Evolutionary conservation across 92 coral and sea anemone species (phyloP).

Genomic region (Zoanthus sociatus): DNA sequence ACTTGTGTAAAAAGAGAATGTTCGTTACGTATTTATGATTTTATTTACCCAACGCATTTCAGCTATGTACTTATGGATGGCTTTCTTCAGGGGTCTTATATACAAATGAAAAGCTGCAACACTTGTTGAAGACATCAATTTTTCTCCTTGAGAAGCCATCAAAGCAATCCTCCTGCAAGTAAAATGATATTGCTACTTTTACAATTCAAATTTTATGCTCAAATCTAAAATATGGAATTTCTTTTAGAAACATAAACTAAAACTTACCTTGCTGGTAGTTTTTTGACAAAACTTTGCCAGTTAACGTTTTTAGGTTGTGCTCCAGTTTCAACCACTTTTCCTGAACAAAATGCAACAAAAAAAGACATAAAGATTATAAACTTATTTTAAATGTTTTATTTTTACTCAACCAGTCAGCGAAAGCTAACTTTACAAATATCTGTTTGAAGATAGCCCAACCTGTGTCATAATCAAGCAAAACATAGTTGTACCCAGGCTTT

Average conservation of each 20-base stretch:
- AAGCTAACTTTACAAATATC: no score
- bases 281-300: constrained; percentile 18
- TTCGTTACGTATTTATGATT: no score
- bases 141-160: constrained; percentile 29
- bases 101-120: no score
- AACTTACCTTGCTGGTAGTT: constrained; percentile 4
- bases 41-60: no score
- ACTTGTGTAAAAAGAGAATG: no score
- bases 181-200: background rate
- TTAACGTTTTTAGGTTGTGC: background rate
- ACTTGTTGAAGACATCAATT: background rate
- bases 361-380: background rate
- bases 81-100: no score
- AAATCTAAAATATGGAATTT: no score
- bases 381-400: background rate
- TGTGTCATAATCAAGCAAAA: constrained; percentile 25
- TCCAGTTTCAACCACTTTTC: constrained; percentile 9
- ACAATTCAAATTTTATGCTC: background rate
- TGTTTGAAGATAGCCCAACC: background rate
- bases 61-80: no score
- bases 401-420: no score
- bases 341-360: background rate
- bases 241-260: background rate
- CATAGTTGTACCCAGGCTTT: constrained; percentile 26
- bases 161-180: background rate